These are phyloP conservation scores for Lapara coniferarum DNA, from an alignment of 2,888 invertebrate species.

Conservation along the genomic window DNA sequence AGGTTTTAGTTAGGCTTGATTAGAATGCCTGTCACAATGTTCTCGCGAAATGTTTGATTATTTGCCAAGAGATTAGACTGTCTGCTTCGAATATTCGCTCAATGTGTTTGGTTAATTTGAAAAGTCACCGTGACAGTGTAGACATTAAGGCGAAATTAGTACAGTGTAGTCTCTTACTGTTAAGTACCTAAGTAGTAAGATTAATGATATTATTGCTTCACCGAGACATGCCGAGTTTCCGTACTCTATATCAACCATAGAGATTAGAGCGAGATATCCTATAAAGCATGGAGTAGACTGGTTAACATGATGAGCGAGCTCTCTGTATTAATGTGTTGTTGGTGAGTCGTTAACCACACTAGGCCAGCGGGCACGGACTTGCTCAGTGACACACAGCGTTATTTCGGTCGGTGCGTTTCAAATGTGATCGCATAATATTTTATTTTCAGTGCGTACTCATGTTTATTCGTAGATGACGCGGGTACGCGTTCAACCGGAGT, in stretches of 20 bases:
- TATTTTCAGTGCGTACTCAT: conserved; percentile 77
- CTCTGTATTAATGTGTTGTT: not conserved
- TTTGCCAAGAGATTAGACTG: conserved; percentile 3
- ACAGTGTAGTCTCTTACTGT: too few relatives aligned
- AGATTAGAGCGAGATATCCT: too few relatives aligned
- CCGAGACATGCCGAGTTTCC: too few relatives aligned
- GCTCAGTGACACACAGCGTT: conserved; percentile 66
- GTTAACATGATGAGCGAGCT: too few relatives aligned
- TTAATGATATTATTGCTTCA: too few relatives aligned
- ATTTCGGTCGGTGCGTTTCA: conserved; percentile 71
- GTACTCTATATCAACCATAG: too few relatives aligned
- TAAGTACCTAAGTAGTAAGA: too few relatives aligned
- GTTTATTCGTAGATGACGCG: conserved; percentile 74
- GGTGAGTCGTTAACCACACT: conserved; percentile 40
- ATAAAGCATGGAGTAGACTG: too few relatives aligned
- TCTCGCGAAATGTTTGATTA: conserved; percentile 15
- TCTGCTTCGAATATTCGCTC: not conserved
- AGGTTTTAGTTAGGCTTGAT: conserved; percentile 15
- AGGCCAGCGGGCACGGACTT: conserved; percentile 46
- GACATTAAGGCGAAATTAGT: not conserved
- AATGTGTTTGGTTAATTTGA: not conserved
- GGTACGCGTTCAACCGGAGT: conserved; percentile 35
- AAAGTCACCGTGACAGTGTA: not conserved
- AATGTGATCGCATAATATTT: conserved; percentile 78
- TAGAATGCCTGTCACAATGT: conserved; percentile 9